phyloP scores from a whole-genome alignment of 2,888 invertebrate genomes.

The Lycophotia porphyrea region DNA sequence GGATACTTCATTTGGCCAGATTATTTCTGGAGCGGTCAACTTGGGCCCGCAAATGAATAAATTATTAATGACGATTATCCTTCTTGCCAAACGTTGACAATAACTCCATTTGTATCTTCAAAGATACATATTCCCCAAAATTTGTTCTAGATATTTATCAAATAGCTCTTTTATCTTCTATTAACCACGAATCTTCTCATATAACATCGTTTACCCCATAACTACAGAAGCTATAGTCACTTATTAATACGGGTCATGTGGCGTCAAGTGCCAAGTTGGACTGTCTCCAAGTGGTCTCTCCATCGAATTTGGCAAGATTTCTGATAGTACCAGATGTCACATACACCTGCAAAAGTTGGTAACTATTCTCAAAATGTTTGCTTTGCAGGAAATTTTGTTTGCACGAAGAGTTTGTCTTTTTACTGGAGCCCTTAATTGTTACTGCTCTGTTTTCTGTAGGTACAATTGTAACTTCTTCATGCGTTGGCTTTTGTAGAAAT shows the following conservation, averaged over 20 bases:
- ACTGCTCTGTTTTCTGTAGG: not conserved
- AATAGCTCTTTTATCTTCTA: not conserved
- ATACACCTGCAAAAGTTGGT: conserved; percentile 74
- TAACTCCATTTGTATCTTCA: not conserved
- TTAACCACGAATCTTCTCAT: conserved; percentile 46
- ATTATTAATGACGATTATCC: not conserved
- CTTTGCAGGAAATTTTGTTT: conserved; percentile 45
- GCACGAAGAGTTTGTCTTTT: not conserved
- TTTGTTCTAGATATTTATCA: not conserved
- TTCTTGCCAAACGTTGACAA: not conserved
- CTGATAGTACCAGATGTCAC: conserved; percentile 83
- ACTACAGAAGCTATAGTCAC: conserved; percentile 68
- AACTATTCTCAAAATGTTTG: conserved; percentile 44
- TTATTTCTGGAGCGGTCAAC: not conserved
- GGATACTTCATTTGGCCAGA: not conserved
- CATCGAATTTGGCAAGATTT: conserved; percentile 86
- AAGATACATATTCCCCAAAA: not conserved
- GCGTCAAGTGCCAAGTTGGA: conserved; percentile 86
- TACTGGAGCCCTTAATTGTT: not conserved
- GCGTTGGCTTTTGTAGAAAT: not conserved
- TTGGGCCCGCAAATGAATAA: not conserved
- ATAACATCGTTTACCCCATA: conserved; percentile 49
- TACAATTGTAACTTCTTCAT: not conserved
- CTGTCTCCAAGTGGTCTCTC: conserved; percentile 82
- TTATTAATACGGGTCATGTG: conserved; percentile 83